phyloP scores from a whole-genome alignment of 1,140 invertebrate species.

The Heliconius himera region DNA sequence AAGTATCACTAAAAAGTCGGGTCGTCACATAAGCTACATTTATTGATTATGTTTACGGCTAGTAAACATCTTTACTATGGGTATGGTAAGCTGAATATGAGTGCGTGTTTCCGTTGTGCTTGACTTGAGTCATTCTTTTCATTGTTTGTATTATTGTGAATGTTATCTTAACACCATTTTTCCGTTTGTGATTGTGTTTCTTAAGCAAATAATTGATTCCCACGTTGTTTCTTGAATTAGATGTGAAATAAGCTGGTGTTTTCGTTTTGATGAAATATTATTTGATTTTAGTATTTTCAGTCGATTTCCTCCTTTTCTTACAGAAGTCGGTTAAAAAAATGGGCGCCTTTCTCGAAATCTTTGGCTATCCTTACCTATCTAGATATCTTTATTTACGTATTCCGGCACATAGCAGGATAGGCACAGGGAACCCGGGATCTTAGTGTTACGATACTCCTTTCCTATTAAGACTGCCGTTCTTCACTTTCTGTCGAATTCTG shows the following conservation, averaged over 20 bases:
- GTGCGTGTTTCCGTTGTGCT: constrained; percentile 53
- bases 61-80: constrained; percentile 68
- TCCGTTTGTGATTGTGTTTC: not conserved
- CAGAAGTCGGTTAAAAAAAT: too few relatives aligned
- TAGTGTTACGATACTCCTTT: too few relatives aligned
- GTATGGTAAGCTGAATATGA: constrained; percentile 47
- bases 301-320: too few relatives aligned
- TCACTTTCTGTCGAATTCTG: too few relatives aligned
- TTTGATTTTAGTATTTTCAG: too few relatives aligned
- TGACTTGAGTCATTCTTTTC: constrained; percentile 20
- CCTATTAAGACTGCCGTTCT: too few relatives aligned
- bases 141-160: constrained; percentile 4
- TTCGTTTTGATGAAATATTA: not conserved
- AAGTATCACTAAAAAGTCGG: constrained; percentile 63
- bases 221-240: not conserved
- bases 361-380: too few relatives aligned
- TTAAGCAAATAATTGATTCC: constrained; percentile 1
- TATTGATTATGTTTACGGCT: constrained; percentile 75
- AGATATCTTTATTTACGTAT: too few relatives aligned
- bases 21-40: constrained; percentile 65
- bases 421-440: too few relatives aligned
- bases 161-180: constrained; percentile 16
- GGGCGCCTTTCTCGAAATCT: not conserved
- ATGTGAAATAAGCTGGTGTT: not conserved
- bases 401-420: too few relatives aligned